Evolutionary conservation across 2,888 invertebrate species (phyloP).

Genomic region (Platypus cylindrus): DNA sequence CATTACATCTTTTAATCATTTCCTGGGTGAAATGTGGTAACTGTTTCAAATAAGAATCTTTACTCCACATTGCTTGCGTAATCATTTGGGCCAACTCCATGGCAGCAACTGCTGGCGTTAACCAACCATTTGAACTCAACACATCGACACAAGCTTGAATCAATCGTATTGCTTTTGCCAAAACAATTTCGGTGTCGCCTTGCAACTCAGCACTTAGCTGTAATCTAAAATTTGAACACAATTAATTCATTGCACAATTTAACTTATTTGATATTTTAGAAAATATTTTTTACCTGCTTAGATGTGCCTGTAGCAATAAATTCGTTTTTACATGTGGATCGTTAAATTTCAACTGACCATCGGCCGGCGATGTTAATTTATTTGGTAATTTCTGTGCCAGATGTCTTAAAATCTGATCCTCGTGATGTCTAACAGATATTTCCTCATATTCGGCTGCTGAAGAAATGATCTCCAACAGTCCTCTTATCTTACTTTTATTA

Average conservation of each 20-base stretch:
- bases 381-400: constrained; percentile 43
- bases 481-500: constrained; percentile 93
- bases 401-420: constrained; percentile 70
- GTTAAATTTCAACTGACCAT: constrained; percentile 66
- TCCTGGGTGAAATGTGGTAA: constrained; percentile 88
- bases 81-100: constrained; percentile 99
- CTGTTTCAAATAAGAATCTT: constrained; percentile 94
- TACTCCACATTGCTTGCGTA: constrained; percentile 99
- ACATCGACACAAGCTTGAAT: constrained; percentile 95
- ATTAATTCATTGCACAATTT: background rate
- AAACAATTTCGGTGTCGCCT: constrained; percentile 84
- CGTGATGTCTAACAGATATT: constrained; percentile 87
- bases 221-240: constrained; percentile 32
- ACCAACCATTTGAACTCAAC: constrained; percentile 91
- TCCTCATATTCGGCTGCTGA: constrained; percentile 95
- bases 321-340: constrained; percentile 97
- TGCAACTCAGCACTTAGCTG: constrained; percentile 93
- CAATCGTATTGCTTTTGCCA: constrained; percentile 71
- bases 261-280: background rate
- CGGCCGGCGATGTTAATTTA: constrained; percentile 48
- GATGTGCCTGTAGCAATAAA: constrained; percentile 87
- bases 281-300: constrained; percentile 49
- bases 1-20: constrained; percentile 79
- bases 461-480: constrained; percentile 93
- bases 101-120: constrained; percentile 94